These are phyloP conservation scores for Pachypeltis micranthus DNA, from an alignment of 1,140 invertebrate genomes.

Conservation along the genomic window DNA sequence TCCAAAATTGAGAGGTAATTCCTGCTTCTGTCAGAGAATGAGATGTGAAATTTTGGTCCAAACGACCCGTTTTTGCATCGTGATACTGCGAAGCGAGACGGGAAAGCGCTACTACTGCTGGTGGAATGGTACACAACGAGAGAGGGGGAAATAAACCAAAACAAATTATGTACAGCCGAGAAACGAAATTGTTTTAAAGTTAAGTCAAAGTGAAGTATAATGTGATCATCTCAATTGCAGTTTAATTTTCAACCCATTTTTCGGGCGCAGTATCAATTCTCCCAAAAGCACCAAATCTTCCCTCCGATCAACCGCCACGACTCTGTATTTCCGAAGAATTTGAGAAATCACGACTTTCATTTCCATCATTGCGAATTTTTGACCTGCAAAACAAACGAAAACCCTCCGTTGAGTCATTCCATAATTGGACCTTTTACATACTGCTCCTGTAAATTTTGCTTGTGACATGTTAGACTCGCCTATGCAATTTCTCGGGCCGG, in stretches of 20 bases:
- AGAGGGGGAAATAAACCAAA: too few relatives aligned
- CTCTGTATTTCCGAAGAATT: conserved; percentile 50
- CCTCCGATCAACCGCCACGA: conserved; percentile 33
- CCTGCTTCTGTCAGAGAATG: too few relatives aligned
- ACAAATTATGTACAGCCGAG: too few relatives aligned
- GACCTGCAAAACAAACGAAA: conserved; percentile 40
- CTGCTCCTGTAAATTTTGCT: too few relatives aligned
- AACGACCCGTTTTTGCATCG: too few relatives aligned
- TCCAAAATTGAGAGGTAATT: too few relatives aligned
- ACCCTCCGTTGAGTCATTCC: neutral
- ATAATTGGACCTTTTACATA: neutral
- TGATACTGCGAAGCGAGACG: too few relatives aligned
- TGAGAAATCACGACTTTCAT: conserved; percentile 53
- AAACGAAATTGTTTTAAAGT: too few relatives aligned
- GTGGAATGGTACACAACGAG: too few relatives aligned
- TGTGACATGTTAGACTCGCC: conserved; percentile 39
- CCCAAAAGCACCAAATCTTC: conserved; percentile 27
- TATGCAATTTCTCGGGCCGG: conserved; percentile 61
- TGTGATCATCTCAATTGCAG: neutral
- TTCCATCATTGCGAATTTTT: conserved; percentile 70
- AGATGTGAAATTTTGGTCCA: too few relatives aligned
- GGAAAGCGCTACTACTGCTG: too few relatives aligned
- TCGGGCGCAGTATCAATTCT: conserved; percentile 29
- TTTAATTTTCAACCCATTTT: conserved; percentile 26
- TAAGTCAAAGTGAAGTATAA: too few relatives aligned